Evolutionary conservation across 2,113 vertebrate species (phyloP).

Genomic region (Leptobrachium leishanense): DNA sequence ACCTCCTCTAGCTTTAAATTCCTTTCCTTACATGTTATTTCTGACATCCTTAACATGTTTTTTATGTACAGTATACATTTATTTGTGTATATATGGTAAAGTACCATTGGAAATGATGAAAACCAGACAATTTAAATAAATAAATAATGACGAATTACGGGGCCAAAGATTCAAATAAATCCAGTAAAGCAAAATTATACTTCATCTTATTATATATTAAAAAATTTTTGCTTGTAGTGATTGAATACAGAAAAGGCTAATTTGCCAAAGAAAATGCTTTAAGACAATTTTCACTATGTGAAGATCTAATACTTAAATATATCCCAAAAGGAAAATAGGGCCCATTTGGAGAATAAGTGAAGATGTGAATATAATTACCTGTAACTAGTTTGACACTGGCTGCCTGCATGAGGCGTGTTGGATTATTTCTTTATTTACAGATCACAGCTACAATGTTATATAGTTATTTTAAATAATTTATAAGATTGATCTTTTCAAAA

Average conservation of each 20-base stretch:
- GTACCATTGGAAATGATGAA: too few relatives aligned
- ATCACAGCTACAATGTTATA: slow-evolving; percentile 63
- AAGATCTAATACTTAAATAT: slow-evolving; percentile 50
- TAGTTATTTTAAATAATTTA: slow-evolving; percentile 77
- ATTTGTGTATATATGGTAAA: too few relatives aligned
- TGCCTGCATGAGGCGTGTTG: slow-evolving; percentile 51
- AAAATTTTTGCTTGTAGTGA: neutral
- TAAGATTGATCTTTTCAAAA: slow-evolving; percentile 75
- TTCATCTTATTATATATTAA: neutral
- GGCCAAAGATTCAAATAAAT: too few relatives aligned
- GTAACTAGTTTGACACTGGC: slow-evolving; percentile 51
- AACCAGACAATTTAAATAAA: too few relatives aligned
- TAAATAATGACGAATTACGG: too few relatives aligned
- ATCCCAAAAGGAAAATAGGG: slow-evolving; percentile 44
- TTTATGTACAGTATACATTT: too few relatives aligned
- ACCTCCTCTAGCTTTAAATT: too few relatives aligned
- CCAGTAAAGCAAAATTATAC: too few relatives aligned
- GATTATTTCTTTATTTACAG: slow-evolving; percentile 70
- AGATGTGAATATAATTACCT: slow-evolving; percentile 64
- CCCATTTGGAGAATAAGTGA: slow-evolving; percentile 34
- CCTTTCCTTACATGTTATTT: too few relatives aligned
- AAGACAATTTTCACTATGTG: slow-evolving; percentile 49
- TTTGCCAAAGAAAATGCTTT: neutral
- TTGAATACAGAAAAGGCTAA: neutral
- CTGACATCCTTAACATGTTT: too few relatives aligned